A percentile compares a stretch with the other conserved stretches of the same genome.
These are phyloP conservation scores for Pygoscelis antarcticus DNA, from an alignment of 2,113 vertebrate species.

Conservation along the genomic window DNA sequence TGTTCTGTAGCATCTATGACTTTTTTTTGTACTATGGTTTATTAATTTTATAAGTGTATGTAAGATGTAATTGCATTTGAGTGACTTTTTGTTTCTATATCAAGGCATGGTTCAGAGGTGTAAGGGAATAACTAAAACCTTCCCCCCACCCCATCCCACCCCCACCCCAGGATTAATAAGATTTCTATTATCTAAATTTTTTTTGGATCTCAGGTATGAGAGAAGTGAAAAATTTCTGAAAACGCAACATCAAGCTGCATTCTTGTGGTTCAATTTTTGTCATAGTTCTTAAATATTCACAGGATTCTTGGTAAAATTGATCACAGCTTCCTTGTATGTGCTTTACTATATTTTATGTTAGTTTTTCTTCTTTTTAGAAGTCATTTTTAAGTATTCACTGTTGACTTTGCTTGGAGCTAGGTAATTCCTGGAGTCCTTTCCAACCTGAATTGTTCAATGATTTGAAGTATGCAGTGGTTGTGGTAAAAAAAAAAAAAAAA, in stretches of 20 bases:
- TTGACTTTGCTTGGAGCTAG: background rate
- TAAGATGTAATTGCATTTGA: background rate
- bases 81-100: background rate
- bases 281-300: background rate
- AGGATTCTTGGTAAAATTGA: background rate
- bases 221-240: background rate
- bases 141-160: too few species aligned
- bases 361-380: background rate
- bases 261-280: background rate
- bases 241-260: background rate
- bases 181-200: background rate
- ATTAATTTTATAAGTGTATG: background rate
- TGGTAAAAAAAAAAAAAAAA: background rate
- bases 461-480: background rate
- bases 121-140: background rate
- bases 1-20: background rate
- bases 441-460: background rate
- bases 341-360: background rate
- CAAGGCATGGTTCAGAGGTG: background rate
- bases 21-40: background rate
- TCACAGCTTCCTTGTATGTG: background rate
- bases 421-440: background rate
- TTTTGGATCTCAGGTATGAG: background rate
- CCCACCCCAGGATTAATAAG: background rate
- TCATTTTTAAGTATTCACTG: background rate